Conservation (phyloP, 2,888 invertebrate genomes). For the Hypselothyrea guttata region DNA sequence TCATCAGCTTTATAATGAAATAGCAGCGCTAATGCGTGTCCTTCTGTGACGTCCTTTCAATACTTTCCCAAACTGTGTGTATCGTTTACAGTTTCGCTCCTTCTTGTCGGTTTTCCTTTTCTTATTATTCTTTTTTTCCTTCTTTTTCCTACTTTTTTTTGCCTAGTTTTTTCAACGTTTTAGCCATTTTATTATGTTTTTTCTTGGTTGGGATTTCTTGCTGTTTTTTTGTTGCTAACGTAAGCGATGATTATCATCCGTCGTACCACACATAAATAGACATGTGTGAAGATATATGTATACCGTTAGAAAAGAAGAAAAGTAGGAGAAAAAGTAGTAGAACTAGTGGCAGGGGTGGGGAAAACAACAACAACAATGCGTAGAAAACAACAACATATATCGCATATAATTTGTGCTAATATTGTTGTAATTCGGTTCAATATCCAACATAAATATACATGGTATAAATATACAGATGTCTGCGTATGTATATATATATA, state of each 20-base stretch:
- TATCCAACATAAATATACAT: constrained; percentile 1
- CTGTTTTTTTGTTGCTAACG: constrained; percentile 14
- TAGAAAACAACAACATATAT: constrained; percentile 21
- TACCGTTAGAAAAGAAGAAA: background rate
- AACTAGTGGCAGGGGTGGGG: background rate
- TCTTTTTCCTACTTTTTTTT: constrained; percentile 1
- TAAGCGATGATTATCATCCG: constrained; percentile 54
- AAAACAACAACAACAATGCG: constrained; percentile 25
- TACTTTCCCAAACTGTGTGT: constrained; percentile 45
- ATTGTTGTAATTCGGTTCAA: constrained; percentile 24
- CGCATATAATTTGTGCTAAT: constrained; percentile 20
- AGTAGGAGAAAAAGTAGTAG: background rate
- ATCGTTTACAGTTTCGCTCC: constrained; percentile 38
- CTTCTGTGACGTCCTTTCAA: constrained; percentile 55
- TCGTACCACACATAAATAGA: constrained; percentile 28
- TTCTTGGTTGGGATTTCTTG: background rate
- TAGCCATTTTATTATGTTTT: constrained; percentile 2
- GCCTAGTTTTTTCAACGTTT: constrained; percentile 8
- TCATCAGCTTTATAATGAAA: constrained; percentile 51
- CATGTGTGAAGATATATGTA: constrained; percentile 25
- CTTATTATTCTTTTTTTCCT: background rate
- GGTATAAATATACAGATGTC: no score
- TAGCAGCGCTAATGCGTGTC: constrained; percentile 52
- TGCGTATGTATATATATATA: constrained; percentile 6
- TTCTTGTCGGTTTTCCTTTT: background rate